Evolutionary conservation across 2,888 invertebrate species (phyloP), one percentile per base, ranked within the genome.

Genomic region (Pristionchus arcanus): DNA sequence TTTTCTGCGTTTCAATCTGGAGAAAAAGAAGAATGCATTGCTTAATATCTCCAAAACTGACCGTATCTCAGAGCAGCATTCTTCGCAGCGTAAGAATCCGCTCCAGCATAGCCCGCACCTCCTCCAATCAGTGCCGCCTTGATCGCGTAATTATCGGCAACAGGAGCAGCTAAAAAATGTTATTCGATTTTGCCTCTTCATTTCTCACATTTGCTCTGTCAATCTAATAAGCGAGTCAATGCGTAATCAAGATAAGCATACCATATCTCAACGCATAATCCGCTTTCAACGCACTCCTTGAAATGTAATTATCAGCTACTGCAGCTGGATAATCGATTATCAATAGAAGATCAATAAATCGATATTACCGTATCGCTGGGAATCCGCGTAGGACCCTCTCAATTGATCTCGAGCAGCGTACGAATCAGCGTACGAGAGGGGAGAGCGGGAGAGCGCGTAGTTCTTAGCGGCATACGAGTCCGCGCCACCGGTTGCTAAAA

Each of bases 301-400:
- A 31, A 13, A 21, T 55, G 53, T 83, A 83, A 2, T 53, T n/a
- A 55, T 49, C 49, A 5, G 83, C 42, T n/a, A 37, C 37, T 1
- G 37, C 42, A 7, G 37, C 83, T 83, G 31, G 13, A 16, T 49
- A 55, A 55, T 53, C 31, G 21, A 53, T 83, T 28, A 55, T 83
- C 83, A 53, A 28, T 42, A 42, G 15, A 11, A 34, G 42, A 31
- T 37, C 74, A 77, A 25, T 68, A 68, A 7, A 31, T 34, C 16
- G 2, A 66, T 66, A 25, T n/a, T 81, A 81, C 81, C 81, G 81
- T 81, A 81, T 53, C 81, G 25, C 28, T 42, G 49, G 25, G 81
- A 81, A 7, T 81, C 81, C 16, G 81, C 81, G 49, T 81, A 81
- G 81, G 81, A 25, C 53, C 81, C 81, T 0, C 81, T 49, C 9